Evolutionary conservation across 2,888 invertebrate species (phyloP).

Genomic region (Trichopoda pennipes): DNA sequence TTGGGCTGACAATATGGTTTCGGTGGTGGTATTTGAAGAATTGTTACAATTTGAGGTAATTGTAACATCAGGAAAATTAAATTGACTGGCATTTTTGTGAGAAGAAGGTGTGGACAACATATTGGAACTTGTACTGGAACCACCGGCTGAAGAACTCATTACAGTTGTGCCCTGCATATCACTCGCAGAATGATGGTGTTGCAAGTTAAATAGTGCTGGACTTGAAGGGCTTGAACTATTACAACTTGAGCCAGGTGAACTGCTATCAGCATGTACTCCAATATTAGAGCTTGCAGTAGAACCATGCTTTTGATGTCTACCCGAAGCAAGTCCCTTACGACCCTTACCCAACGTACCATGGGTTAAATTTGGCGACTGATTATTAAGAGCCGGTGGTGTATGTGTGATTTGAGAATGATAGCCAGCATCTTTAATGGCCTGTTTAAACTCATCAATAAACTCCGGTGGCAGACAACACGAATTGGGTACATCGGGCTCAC

Average conservation of each 20-base stretch:
- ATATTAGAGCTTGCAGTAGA: slow-evolving; percentile 68
- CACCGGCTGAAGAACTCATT: slow-evolving; percentile 72
- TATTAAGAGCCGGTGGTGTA: slow-evolving; percentile 77
- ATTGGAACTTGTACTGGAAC: slow-evolving; percentile 75
- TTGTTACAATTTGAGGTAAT: slow-evolving; percentile 73
- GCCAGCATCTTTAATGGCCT: slow-evolving; percentile 83
- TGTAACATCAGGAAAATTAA: slow-evolving; percentile 81
- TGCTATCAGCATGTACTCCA: slow-evolving; percentile 86
- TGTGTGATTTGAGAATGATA: slow-evolving; percentile 73
- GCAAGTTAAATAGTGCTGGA: slow-evolving; percentile 86
- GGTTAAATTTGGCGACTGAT: slow-evolving; percentile 77
- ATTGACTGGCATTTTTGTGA: slow-evolving; percentile 80
- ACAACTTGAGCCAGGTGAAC: slow-evolving; percentile 97
- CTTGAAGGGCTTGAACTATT: slow-evolving; percentile 98
- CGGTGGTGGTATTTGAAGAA: slow-evolving; percentile 69
- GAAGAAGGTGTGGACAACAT: slow-evolving; percentile 75
- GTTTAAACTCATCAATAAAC: slow-evolving; percentile 90
- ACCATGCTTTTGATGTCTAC: slow-evolving; percentile 69
- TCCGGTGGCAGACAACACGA: slow-evolving; percentile 95
- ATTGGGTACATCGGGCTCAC: slow-evolving; percentile 94
- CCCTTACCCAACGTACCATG: slow-evolving; percentile 73
- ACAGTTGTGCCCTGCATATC: slow-evolving; percentile 73
- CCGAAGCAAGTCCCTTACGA: slow-evolving; percentile 59
- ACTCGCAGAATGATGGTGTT: slow-evolving; percentile 81
- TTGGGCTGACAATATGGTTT: slow-evolving; percentile 76